Conservation (phyloP, 1,140 invertebrate species). For the Drosophila virilis region DNA sequence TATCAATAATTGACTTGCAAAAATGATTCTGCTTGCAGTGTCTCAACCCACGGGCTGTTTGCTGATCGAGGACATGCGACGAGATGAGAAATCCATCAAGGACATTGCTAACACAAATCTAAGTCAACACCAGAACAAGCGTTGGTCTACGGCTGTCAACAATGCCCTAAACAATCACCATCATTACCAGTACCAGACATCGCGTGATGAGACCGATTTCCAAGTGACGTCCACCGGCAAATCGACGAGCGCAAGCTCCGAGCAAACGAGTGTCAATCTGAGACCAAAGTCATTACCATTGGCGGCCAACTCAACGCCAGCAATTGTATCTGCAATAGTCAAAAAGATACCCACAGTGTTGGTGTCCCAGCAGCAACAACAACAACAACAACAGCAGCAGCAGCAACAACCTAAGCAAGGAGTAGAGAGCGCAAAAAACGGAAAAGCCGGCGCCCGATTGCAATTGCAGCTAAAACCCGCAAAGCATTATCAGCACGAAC, state of each 20-base stretch:
- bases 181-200: conserved; percentile 60
- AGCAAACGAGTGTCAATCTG: conserved; percentile 48
- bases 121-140: conserved; percentile 81
- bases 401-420: conserved; percentile 36
- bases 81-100: conserved; percentile 81
- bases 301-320: conserved; percentile 80
- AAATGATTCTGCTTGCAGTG: conserved; percentile 44
- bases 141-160: conserved; percentile 76
- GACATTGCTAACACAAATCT: conserved; percentile 83
- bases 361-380: conserved; percentile 57
- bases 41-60: conserved; percentile 73
- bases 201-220: conserved; percentile 81
- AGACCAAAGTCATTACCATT: conserved; percentile 83
- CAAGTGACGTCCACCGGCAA: conserved; percentile 56
- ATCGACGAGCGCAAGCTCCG: conserved; percentile 26
- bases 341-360: conserved; percentile 83
- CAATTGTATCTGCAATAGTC: conserved; percentile 83
- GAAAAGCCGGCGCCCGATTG: conserved; percentile 10
- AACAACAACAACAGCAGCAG: conserved; percentile 26
- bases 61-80: conserved; percentile 79
- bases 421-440: conserved; percentile 34
- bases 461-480: conserved; percentile 69
- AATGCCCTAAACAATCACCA: conserved; percentile 78
- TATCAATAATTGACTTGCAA: too few species aligned
- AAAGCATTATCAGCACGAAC: conserved; percentile 84